Base-by-base conservation (phyloP, 2,797 vertebrate species). In the Prunella strophiata region DNA sequence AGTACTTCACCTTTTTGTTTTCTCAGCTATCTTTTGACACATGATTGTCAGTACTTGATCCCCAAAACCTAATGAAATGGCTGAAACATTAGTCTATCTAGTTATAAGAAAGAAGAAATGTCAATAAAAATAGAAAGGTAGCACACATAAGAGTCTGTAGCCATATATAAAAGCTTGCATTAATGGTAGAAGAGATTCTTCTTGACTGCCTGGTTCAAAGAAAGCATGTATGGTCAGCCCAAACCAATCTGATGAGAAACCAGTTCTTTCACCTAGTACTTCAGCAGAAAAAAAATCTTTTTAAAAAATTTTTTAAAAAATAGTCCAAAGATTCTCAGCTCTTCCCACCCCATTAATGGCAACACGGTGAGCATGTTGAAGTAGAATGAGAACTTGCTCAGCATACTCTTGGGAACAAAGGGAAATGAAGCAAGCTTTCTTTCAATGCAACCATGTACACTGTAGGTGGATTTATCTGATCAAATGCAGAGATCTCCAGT, bases 391-490 rank as follows among this genome's bases (percentile, higher is more conserved):
- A 67, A 74, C 57, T 77, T 89, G 38, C 20, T 89, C 54, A 71
- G 50, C 75, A 36, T 50, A 40, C 65, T 74, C 65, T 91, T 93
- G 82, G 90, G 77, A 95, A 82, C 40, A 85, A 62, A 87, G 38
- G 38, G 63, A 87, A 93, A 68, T 92, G 52, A 92, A 87, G 82
- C 79, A 95, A 94, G 66, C 19, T 57, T 36, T 73, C 54, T 88
- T 66, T 93, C 83, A 68, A 11, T 54, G 50, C 30, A 22, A 36
- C 32, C 71, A 2, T 13, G 34, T 54, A 54, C 42, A 19, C 17
- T 36, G 91, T 92, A 88, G 89, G 85, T 87, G 91, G 89, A 77
- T 51, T 89, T 94, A 94, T 94, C 96, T 95, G 96, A 96, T 96
- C 73, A 83, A 77, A 58, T 40, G 29, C 55, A 59, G 67, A 96